Evolutionary conservation across 2,113 vertebrate species (phyloP).

Genomic region (Campylomormyrus tamandua): DNA sequence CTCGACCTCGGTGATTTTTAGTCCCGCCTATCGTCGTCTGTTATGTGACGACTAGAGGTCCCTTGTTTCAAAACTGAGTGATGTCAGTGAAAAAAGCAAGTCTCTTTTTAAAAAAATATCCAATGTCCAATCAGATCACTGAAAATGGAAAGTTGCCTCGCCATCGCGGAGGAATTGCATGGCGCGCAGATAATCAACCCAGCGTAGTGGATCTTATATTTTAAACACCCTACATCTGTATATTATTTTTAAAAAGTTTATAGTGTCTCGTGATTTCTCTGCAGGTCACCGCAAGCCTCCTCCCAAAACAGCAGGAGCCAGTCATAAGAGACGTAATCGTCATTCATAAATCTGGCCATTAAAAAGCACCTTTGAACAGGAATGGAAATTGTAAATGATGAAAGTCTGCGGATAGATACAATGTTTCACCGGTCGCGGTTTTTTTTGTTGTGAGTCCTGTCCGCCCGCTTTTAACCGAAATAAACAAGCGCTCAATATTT

Average conservation of each 20-base stretch:
- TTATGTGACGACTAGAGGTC: constrained; percentile 36
- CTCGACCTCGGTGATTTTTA: constrained; percentile 4
- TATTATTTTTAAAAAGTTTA: not conserved
- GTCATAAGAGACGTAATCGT: not conserved
- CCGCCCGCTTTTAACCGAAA: constrained; percentile 22
- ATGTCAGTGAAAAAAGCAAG: constrained; percentile 42
- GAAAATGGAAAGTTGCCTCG: not conserved
- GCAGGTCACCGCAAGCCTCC: not conserved
- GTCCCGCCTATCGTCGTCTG: constrained; percentile 43
- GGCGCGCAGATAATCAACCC: not conserved
- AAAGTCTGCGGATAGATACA: constrained; percentile 9
- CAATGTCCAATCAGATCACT: constrained; percentile 24
- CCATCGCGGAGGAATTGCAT: not conserved
- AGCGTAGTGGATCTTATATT: not conserved
- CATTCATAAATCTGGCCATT: constrained; percentile 4
- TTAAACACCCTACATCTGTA: not conserved
- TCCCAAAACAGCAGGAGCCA: not conserved
- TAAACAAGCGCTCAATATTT: constrained; percentile 33
- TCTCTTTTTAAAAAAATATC: constrained; percentile 34
- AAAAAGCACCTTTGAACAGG: not conserved
- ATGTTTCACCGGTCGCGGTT: not conserved
- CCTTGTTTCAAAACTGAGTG: constrained; percentile 45
- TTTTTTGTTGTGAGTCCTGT: not conserved
- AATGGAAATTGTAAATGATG: not conserved
- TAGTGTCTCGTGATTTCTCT: not conserved